Conservation (phyloP, 1,140 invertebrate species). For the Caenorhabditis tropicalis region DNA sequence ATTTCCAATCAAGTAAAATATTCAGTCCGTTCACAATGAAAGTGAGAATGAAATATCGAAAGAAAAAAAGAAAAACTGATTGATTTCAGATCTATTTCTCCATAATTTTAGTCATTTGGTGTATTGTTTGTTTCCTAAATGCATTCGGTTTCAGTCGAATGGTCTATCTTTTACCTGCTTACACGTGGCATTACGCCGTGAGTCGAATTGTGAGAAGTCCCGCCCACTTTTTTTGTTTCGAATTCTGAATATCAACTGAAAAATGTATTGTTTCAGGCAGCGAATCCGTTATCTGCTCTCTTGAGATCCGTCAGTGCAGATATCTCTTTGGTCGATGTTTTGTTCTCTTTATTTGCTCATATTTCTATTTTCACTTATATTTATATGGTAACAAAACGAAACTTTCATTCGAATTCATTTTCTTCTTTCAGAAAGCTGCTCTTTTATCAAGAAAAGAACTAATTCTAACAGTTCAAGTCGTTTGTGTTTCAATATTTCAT, state of each 20-base stretch:
- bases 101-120: constrained; percentile 16
- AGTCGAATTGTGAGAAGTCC: constrained; percentile 14
- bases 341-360: constrained; percentile 23
- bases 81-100: neutral
- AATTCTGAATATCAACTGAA: neutral
- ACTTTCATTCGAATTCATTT: neutral
- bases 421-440: constrained; percentile 26
- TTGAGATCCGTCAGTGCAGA: neutral
- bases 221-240: neutral
- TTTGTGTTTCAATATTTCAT: constrained; percentile 27
- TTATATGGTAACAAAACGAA: constrained; percentile 34
- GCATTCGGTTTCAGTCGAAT: neutral
- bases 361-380: constrained; percentile 33
- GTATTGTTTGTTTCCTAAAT: constrained; percentile 2
- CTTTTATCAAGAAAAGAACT: constrained; percentile 34
- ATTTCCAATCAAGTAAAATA: constrained; percentile 6
- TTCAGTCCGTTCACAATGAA: constrained; percentile 1
- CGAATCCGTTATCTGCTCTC: constrained; percentile 9
- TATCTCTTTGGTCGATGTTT: constrained; percentile 13
- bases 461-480: constrained; percentile 37
- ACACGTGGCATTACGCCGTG: constrained; percentile 49
- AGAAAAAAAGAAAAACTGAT: neutral
- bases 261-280: neutral
- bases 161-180: constrained; percentile 30
- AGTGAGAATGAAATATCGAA: neutral